A percentile compares a stretch with the other conserved stretches of the same genome.
These are phyloP conservation scores for Synaphobranchus kaupii DNA, from an alignment of 2,797 vertebrate genomes.

Conservation along the genomic window DNA sequence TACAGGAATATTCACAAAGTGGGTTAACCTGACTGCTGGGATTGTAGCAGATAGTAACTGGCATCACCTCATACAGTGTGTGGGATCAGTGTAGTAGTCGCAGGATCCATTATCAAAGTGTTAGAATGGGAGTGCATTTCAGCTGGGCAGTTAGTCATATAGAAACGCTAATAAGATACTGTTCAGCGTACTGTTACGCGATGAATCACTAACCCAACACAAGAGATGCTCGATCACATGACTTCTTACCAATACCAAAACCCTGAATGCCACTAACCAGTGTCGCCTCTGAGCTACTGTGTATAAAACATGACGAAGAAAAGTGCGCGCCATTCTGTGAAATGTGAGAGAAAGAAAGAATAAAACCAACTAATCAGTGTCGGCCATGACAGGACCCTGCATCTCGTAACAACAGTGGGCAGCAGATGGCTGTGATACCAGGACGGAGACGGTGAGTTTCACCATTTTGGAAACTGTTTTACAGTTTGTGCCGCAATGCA, in stretches of 20 bases:
- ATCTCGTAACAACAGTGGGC: background rate
- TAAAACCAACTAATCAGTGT: background rate
- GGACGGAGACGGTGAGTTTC: background rate
- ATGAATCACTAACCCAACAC: background rate
- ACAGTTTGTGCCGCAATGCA: background rate
- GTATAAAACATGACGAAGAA: background rate
- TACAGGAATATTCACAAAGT: slow-evolving; percentile 1
- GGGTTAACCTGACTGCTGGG: background rate
- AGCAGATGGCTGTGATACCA: background rate
- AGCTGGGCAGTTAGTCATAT: background rate
- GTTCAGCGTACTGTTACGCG: background rate
- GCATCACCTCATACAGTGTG: background rate
- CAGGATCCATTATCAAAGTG: background rate
- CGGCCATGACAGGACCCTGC: background rate
- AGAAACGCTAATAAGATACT: background rate
- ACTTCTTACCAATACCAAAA: background rate
- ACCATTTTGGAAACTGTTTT: background rate
- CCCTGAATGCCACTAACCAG: background rate
- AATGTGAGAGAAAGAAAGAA: background rate
- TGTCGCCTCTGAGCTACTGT: background rate
- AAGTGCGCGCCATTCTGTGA: background rate
- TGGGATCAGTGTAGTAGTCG: background rate
- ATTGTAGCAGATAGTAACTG: background rate
- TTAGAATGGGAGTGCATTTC: no score
- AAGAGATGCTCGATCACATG: no score